Conservation (phyloP, 1,140 invertebrate species). For the Zelostemma sp. region DNA sequence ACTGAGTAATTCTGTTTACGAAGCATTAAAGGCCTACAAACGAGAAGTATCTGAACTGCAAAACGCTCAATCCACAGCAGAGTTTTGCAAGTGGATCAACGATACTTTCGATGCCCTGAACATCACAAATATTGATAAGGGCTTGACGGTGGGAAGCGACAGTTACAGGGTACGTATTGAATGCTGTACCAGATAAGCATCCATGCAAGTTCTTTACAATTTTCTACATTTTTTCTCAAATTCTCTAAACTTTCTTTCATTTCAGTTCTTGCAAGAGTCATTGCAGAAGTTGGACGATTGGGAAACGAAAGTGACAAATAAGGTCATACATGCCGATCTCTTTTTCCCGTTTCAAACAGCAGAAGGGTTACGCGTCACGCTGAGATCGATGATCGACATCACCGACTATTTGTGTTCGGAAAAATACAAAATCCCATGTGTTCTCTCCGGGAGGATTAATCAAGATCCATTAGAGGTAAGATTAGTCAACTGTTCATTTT, state of each 20-base stretch:
- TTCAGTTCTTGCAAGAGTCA: slow-evolving; percentile 20
- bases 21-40: slow-evolving; percentile 14
- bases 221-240: neutral
- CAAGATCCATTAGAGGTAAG: slow-evolving; percentile 37
- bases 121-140: neutral
- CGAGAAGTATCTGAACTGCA: neutral
- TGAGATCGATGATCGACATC: slow-evolving; percentile 18
- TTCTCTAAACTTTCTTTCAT: slow-evolving; percentile 1
- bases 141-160: neutral
- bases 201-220: too few species aligned
- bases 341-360: slow-evolving; percentile 7
- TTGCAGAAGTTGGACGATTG: slow-evolving; percentile 24
- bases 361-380: slow-evolving; percentile 25
- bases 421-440: slow-evolving; percentile 20
- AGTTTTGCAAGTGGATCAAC: slow-evolving; percentile 33
- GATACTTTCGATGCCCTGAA: slow-evolving; percentile 39
- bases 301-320: too few species aligned
- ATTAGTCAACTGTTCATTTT: too few species aligned
- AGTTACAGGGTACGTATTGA: too few species aligned
- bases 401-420: slow-evolving; percentile 7
- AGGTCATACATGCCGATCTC: too few species aligned
- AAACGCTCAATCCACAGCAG: slow-evolving; percentile 19
- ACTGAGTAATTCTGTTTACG: slow-evolving; percentile 31
- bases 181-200: too few species aligned
- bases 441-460: slow-evolving; percentile 23